Conservation (phyloP, 1,140 invertebrate species). For the Elysia chlorotica region DNA sequence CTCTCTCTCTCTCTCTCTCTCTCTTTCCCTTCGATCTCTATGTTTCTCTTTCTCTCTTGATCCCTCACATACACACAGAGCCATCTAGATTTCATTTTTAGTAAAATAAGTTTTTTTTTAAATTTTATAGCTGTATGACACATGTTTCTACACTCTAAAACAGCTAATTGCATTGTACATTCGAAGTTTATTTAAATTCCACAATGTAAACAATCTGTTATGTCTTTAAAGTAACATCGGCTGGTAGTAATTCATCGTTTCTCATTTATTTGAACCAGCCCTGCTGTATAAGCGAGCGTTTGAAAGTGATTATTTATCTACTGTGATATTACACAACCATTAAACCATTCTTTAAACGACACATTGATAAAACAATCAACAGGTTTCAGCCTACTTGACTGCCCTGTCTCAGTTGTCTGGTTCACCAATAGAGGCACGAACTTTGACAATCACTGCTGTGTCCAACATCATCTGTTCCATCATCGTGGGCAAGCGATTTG, state of each 20-base stretch:
- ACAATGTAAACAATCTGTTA: not conserved
- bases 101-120: not conserved
- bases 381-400: constrained; percentile 16
- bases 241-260: no score
- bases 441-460: constrained; percentile 58
- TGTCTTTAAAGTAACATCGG: not conserved
- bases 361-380: not conserved
- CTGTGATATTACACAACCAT: not conserved
- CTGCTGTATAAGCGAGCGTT: no score
- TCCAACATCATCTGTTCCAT: constrained; percentile 91
- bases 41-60: not conserved
- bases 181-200: not conserved
- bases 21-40: no score
- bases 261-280: no score
- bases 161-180: not conserved
- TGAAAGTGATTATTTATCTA: no score
- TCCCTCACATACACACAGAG: not conserved
- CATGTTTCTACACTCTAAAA: not conserved
- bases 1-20: not conserved
- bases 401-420: not conserved
- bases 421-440: constrained; percentile 13
- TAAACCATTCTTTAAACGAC: not conserved
- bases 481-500: constrained; percentile 80
- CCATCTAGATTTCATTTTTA: not conserved
- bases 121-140: not conserved